Conservation (phyloP, 2,888 invertebrate species). For the Leptopilina drosophilae region DNA sequence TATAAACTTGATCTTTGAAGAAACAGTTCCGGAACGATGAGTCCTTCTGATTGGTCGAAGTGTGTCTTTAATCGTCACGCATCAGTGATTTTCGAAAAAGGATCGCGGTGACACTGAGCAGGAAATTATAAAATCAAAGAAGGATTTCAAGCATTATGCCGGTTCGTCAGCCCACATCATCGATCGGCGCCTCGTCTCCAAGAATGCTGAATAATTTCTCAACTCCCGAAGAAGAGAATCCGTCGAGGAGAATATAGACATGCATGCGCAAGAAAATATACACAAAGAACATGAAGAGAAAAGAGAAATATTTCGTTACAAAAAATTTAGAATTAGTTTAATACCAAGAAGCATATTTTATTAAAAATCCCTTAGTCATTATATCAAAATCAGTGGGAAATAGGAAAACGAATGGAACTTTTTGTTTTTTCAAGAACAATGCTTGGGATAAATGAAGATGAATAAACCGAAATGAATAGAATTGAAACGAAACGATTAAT, state of each 20-base stretch:
- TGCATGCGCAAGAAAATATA: too few species aligned
- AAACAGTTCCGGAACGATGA: neutral
- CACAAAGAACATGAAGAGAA: too few species aligned
- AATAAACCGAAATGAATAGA: conserved; percentile 1
- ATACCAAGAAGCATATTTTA: too few species aligned
- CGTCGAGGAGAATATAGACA: too few species aligned
- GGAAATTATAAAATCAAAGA: conserved; percentile 68
- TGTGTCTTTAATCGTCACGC: conserved; percentile 55
- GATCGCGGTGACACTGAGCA: conserved; percentile 74
- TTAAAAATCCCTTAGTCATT: too few species aligned
- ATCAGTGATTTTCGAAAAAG: conserved; percentile 72
- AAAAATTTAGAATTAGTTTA: too few species aligned
- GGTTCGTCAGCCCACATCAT: conserved; percentile 41
- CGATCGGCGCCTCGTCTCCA: conserved; percentile 1
- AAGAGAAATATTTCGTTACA: too few species aligned
- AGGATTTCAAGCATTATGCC: conserved; percentile 45
- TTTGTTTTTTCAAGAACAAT: too few species aligned
- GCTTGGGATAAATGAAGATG: neutral
- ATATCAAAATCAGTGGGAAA: too few species aligned
- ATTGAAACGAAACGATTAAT: conserved; percentile 68
- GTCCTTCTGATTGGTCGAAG: neutral
- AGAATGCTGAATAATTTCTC: neutral
- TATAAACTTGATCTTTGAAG: too few species aligned
- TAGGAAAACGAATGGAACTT: too few species aligned
- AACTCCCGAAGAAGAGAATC: too few species aligned